Base-by-base conservation (phyloP, 2,113 vertebrate species). In the Pachycephala philippinensis region DNA sequence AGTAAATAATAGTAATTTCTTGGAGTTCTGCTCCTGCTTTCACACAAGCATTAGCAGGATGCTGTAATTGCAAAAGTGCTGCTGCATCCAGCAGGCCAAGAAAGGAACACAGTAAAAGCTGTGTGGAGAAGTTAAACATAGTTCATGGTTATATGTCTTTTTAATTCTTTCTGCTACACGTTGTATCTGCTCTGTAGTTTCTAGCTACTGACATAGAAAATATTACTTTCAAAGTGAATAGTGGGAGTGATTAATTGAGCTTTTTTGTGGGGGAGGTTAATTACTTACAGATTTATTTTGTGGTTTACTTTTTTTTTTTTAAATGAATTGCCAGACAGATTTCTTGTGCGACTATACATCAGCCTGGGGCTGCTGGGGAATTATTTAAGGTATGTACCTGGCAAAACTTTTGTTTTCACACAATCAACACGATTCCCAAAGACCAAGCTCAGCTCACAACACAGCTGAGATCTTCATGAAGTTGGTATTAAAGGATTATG, bases 121-220 rank as follows among this genome's bases (percentile, higher is more conserved):
- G 23, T 42, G 31, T 14, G n/a, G 4, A 6, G 0, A 7, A 72
- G 9, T 33, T 69, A 37, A 49, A 28, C 9, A 9, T 1, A 15
- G 39, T 15, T 71, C 30, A 21, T 3, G 4, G 11, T 52, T 52
- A 16, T 4, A 4, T 1, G 2, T 24, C 10, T 15, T 66, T 88
- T 26, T 30, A 15, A 7, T 87, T 47, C 6, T 50, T 71, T 40
- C 23, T 61, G 14, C 42, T 45, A 4, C 50, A 11, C 10, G 37
- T 6, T 13, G 7, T 22, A 10, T 22, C 68, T 90, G 8, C 37
- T 39, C 27, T 39, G 14, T 19, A 24, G 9, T 50, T 93, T 64
- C 64, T 42, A 35, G 35, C 22, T 70, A 31, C 31, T 2, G 4
- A 26, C 27, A 27, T 2, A 44, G 53, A 54, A 61, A 82, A 40